Evolutionary conservation across 2,113 vertebrate genomes (phyloP).

Genomic region (Naja naja): DNA sequence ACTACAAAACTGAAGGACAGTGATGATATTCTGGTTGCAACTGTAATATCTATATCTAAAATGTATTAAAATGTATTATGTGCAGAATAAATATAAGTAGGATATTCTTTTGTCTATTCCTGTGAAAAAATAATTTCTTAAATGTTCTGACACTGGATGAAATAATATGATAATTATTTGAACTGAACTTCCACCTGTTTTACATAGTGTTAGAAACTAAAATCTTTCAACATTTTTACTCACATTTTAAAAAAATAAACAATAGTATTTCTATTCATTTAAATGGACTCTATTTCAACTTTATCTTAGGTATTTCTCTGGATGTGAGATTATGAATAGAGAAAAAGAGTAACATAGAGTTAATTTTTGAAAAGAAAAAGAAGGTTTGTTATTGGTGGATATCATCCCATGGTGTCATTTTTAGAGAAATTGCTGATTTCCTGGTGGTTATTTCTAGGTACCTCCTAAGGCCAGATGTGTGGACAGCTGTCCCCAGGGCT

Average conservation of each 20-base stretch:
- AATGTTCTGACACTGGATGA: background rate
- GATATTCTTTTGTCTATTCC: background rate
- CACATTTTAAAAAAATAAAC: background rate
- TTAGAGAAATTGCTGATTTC: background rate
- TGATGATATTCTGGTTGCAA: background rate
- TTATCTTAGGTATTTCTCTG: background rate
- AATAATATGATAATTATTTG: background rate
- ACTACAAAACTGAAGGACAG: background rate
- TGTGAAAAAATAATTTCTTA: background rate
- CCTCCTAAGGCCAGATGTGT: background rate
- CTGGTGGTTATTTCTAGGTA: background rate
- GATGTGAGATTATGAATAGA: background rate
- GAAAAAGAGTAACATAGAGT: background rate
- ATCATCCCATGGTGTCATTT: background rate
- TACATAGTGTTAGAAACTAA: background rate
- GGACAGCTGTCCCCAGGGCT: background rate
- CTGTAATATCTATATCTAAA: background rate
- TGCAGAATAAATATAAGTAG: background rate
- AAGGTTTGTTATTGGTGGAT: background rate
- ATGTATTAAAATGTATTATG: background rate
- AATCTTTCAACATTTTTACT: background rate
- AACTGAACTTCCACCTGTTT: background rate
- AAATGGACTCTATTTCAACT: background rate
- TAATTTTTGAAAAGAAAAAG: background rate
- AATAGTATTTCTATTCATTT: background rate